Evolutionary conservation across 2,113 vertebrate species (phyloP).

Genomic region (Lepisosteus osseus): DNA sequence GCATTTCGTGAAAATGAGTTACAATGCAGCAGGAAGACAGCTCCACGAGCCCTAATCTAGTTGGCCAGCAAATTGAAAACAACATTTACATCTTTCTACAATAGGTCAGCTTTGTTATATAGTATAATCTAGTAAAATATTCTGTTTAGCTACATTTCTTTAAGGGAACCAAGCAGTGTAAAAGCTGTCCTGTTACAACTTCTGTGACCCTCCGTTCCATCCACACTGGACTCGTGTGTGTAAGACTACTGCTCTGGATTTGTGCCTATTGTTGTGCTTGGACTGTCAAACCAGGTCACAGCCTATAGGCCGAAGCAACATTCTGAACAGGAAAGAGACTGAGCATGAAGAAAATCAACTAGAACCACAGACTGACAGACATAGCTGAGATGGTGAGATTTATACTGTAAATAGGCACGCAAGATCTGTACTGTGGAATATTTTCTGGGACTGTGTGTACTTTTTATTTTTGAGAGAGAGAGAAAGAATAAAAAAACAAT

Average conservation of each 20-base stretch:
- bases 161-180: too few species aligned
- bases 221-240: not conserved
- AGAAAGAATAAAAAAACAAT: not conserved
- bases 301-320: not conserved
- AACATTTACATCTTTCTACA: too few species aligned
- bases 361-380: not conserved
- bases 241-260: not conserved
- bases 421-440: not conserved
- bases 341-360: slow-evolving; percentile 25
- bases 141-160: too few species aligned
- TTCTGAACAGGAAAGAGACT: slow-evolving; percentile 18
- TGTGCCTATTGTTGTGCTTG: not conserved
- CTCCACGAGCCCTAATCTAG: too few species aligned
- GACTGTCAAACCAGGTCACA: slow-evolving; percentile 1
- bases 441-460: not conserved
- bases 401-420: too few species aligned
- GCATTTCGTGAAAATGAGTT: too few species aligned
- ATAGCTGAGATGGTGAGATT: not conserved
- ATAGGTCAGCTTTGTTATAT: too few species aligned
- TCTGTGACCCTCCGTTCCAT: not conserved
- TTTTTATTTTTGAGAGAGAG: slow-evolving; percentile 1
- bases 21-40: too few species aligned
- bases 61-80: too few species aligned
- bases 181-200: too few species aligned
- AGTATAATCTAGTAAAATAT: too few species aligned